Evolutionary conservation across 1,140 invertebrate genomes (phyloP).

Genomic region (Danaus plexippus): DNA sequence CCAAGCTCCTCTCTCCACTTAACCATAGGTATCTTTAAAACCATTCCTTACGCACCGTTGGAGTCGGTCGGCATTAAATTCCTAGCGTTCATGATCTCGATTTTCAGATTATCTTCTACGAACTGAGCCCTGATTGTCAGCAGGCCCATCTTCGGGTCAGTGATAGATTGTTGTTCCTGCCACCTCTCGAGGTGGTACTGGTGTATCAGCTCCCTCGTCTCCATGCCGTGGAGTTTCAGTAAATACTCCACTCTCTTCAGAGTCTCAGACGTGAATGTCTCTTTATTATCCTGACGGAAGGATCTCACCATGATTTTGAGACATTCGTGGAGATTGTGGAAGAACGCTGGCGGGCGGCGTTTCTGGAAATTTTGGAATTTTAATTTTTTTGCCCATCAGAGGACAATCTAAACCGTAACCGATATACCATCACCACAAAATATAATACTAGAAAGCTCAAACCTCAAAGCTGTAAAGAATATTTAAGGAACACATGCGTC

Average conservation of each 20-base stretch:
- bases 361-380: constrained; percentile 71
- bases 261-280: constrained; percentile 69
- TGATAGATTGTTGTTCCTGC: constrained; percentile 75
- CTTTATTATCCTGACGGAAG: constrained; percentile 83
- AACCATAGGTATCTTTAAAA: neutral
- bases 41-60: constrained; percentile 77
- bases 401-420: constrained; percentile 1
- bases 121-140: constrained; percentile 80
- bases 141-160: constrained; percentile 77
- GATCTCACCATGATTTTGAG: constrained; percentile 88
- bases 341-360: constrained; percentile 88
- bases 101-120: constrained; percentile 72
- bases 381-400: constrained; percentile 33
- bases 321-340: constrained; percentile 89
- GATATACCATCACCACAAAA: constrained; percentile 23
- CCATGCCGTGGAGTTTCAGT: constrained; percentile 86
- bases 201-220: constrained; percentile 90
- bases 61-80: constrained; percentile 90
- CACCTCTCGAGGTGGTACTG: constrained; percentile 84
- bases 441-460: too few species aligned
- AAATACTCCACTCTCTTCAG: constrained; percentile 79
- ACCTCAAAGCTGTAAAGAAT: too few species aligned
- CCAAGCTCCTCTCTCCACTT: neutral
- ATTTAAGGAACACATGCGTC: too few species aligned
- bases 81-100: constrained; percentile 91